Conservation (phyloP, 2,888 invertebrate genomes). For the Ephialtes manifestator region DNA sequence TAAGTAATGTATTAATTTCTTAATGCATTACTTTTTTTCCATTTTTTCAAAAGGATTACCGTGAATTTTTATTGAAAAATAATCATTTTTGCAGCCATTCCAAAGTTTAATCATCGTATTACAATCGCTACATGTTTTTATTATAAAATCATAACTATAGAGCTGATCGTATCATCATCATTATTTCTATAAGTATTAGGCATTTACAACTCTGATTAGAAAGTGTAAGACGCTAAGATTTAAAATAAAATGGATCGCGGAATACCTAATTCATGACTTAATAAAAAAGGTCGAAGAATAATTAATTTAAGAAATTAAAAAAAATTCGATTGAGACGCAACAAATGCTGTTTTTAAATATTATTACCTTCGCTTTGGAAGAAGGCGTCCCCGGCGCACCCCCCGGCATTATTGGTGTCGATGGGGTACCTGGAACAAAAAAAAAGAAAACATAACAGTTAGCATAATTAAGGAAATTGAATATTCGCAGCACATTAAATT, state of each 20-base stretch:
- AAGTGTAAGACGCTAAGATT: too few relatives aligned
- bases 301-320: neutral
- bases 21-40: too few relatives aligned
- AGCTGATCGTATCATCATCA: too few relatives aligned
- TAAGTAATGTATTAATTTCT: too few relatives aligned
- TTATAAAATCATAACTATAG: too few relatives aligned
- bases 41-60: too few relatives aligned
- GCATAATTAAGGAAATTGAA: slow-evolving; percentile 3
- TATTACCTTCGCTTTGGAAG: slow-evolving; percentile 92
- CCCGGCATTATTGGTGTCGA: slow-evolving; percentile 90
- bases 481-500: neutral
- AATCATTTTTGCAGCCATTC: too few relatives aligned
- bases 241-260: neutral
- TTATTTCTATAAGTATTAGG: too few relatives aligned
- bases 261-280: neutral
- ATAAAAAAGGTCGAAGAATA: neutral
- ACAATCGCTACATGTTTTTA: too few relatives aligned
- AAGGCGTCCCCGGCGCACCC: slow-evolving; percentile 93
- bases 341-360: slow-evolving; percentile 42
- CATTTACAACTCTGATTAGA: too few relatives aligned
- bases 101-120: too few relatives aligned
- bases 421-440: slow-evolving; percentile 86
- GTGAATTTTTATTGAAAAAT: too few relatives aligned
- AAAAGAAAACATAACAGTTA: slow-evolving; percentile 43
- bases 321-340: slow-evolving; percentile 8